Evolutionary conservation across 2,113 vertebrate species (phyloP).

Genomic region (Caranx melampygus): DNA sequence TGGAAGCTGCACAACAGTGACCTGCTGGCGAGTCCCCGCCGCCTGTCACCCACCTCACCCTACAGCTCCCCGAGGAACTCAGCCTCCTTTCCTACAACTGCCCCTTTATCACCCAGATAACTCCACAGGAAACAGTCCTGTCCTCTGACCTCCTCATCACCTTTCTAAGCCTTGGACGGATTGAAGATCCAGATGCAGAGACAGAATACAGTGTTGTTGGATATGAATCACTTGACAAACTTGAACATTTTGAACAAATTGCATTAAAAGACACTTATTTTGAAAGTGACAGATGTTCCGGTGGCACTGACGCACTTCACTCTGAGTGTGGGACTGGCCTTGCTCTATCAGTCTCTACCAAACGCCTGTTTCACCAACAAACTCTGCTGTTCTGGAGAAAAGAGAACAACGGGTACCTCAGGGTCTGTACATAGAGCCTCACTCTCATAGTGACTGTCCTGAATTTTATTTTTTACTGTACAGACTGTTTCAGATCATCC

Average conservation of each 20-base stretch:
- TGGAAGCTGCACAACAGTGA: slow-evolving; percentile 98
- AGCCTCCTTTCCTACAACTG: slow-evolving; percentile 85
- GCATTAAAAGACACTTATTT: slow-evolving; percentile 23
- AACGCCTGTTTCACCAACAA: slow-evolving; percentile 76
- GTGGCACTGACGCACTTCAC: slow-evolving; percentile 56
- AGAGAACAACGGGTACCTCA: slow-evolving; percentile 85
- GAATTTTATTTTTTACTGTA: slow-evolving; percentile 19
- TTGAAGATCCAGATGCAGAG: slow-evolving; percentile 22
- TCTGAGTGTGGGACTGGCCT: slow-evolving; percentile 31
- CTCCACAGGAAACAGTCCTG: slow-evolving; percentile 17
- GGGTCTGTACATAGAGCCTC: slow-evolving; percentile 87
- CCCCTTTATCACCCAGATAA: slow-evolving; percentile 89
- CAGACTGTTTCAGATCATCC: slow-evolving; percentile 12
- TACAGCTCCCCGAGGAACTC: slow-evolving; percentile 88
- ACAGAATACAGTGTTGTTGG: slow-evolving; percentile 19
- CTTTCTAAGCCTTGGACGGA: slow-evolving; percentile 44
- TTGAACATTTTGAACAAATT: slow-evolving; percentile 50
- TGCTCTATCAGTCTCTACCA: slow-evolving; percentile 20
- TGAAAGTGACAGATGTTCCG: slow-evolving; percentile 23
- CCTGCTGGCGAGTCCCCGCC: slow-evolving; percentile 89
- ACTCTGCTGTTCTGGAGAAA: slow-evolving; percentile 73
- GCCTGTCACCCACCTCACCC: slow-evolving; percentile 89
- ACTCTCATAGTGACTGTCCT: slow-evolving; percentile 35
- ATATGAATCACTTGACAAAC: slow-evolving; percentile 24
- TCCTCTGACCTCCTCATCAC: not conserved